A percentile compares a stretch with the other conserved stretches of the same genome.
Evolutionary conservation across 2,888 invertebrate species (phyloP).

Genomic region (Orchesellides sinensis): DNA sequence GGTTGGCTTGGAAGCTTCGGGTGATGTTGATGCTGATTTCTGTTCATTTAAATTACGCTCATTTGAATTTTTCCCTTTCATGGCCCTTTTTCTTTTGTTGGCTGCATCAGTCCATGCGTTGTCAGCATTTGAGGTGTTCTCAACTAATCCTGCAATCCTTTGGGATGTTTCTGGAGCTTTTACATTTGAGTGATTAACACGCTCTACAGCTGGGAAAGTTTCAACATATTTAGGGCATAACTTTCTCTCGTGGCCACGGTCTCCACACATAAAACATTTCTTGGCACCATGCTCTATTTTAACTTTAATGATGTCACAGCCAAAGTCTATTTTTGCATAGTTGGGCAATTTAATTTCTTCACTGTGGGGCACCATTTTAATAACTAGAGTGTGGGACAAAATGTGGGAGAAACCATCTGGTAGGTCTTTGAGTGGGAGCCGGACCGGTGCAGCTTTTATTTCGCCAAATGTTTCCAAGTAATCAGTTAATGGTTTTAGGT

Average conservation of each 20-base stretch:
- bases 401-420: conserved; percentile 20
- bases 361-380: not conserved
- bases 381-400: not conserved
- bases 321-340: conserved; percentile 35
- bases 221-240: not conserved
- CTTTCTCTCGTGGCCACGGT: conserved; percentile 1
- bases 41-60: too few relatives aligned
- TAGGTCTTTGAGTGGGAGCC: conserved; percentile 18
- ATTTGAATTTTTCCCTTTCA: too few relatives aligned
- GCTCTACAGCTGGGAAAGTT: not conserved
- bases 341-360: not conserved
- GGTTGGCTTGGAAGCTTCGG: not conserved
- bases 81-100: not conserved
- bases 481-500: not conserved
- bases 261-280: conserved; percentile 32
- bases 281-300: conserved; percentile 37
- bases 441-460: not conserved
- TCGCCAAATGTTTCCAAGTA: not conserved
- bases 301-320: conserved; percentile 15
- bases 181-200: not conserved
- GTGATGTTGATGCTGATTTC: not conserved
- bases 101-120: not conserved
- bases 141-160: not conserved
- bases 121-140: not conserved
- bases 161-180: not conserved